phyloP scores from a whole-genome alignment of 92 coral and sea anemone species.

The Plumapathes pennacea region DNA sequence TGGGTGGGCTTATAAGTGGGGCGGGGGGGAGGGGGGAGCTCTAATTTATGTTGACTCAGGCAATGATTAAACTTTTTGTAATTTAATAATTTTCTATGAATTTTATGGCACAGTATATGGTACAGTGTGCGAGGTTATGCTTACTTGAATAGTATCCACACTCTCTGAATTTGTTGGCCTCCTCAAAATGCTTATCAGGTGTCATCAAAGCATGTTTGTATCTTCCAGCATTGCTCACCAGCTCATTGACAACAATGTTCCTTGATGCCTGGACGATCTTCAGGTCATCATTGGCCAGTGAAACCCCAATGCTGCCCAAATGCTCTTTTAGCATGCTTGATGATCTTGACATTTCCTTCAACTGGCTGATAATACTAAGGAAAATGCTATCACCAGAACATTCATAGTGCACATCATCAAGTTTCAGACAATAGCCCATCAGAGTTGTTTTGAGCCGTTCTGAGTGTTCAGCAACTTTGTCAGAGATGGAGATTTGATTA shows the following conservation, averaged over 20 bases:
- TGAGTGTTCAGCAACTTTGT: slow-evolving; percentile 14
- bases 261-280: slow-evolving; percentile 17
- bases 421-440: slow-evolving; percentile 16
- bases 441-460: slow-evolving; percentile 18
- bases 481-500: slow-evolving; percentile 19
- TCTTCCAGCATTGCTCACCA: slow-evolving; percentile 23
- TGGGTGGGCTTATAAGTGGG: too few species aligned
- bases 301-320: slow-evolving; percentile 10
- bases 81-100: too few species aligned
- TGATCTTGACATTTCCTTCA: slow-evolving; percentile 22
- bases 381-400: slow-evolving; percentile 21
- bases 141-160: slow-evolving; percentile 39
- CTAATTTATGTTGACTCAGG: too few species aligned
- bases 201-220: slow-evolving; percentile 34
- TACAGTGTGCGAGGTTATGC: too few species aligned
- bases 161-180: slow-evolving; percentile 24
- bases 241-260: slow-evolving; percentile 18
- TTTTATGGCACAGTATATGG: too few species aligned
- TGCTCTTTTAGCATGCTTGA: slow-evolving; percentile 21
- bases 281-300: slow-evolving; percentile 7
- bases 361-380: slow-evolving; percentile 12
- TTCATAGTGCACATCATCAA: slow-evolving; percentile 15
- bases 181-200: slow-evolving; percentile 22
- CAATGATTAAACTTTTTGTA: too few species aligned
- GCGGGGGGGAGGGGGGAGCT: too few species aligned